Evolutionary conservation across 92 coral and sea anemone species (phyloP), one percentile per base, ranked within the genome.

Genomic region (Diadumene lineata): DNA sequence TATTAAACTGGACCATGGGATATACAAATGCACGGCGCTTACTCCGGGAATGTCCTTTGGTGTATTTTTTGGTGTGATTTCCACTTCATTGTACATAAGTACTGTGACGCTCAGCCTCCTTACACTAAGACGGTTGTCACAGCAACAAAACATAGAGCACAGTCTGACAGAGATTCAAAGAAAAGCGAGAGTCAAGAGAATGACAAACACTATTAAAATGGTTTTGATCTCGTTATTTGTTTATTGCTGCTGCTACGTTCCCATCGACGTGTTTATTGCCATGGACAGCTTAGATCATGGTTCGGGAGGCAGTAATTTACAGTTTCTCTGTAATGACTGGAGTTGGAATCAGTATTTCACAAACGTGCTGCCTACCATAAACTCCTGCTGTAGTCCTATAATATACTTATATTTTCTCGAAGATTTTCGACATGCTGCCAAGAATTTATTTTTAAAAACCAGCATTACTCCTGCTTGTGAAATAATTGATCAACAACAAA

Each of bases 331-430:
- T 16, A 13, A 2, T 38, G 48, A 13, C 13, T 6, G 7, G 24
- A 9, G 18, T 53, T 21, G 24, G 24, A 15, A 3, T 2, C 18
- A 53, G 10, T 15, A 2, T 13, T 2, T 53, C 4, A 15, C 2
- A 53, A 3, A 4, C 13, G 29, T 62, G 3, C 22, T 62, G n/a
- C 68, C 65, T 21, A 1, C 31, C 19, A 22, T 62, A 38, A 62
- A 62, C 43, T 62, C 68, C 38, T 62, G 68, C 68, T 62, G 7
- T 28, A 62, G 68, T 28, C 68, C 68, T 11, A 9, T 6, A 11
- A 62, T 62, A 15, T 62, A 62, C 68, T 7, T 62, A 1, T 11
- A 15, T 62, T 62, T 62, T 28, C 2, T 62, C 7, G 11, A 38
- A 1, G 68, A 62, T 43, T 62, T 62, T 62, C 68, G 68, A 28